Evolutionary conservation across 2,797 vertebrate genomes (phyloP).

Genomic region (Manis javanica): DNA sequence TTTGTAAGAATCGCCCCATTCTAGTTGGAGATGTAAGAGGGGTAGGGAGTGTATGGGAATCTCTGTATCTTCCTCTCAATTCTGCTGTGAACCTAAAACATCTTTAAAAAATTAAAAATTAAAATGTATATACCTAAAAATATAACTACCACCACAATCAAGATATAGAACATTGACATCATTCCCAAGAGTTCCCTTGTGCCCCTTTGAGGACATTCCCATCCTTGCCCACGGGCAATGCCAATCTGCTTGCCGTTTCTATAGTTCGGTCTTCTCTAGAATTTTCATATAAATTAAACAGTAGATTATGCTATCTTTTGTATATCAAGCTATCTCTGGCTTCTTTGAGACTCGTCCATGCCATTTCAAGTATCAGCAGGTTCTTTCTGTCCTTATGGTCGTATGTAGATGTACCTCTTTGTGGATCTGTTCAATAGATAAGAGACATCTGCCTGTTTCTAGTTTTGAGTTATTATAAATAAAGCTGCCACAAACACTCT

Average conservation of each 20-base stretch:
- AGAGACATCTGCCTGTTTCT: no score
- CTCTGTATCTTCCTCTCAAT: not conserved
- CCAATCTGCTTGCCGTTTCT: not conserved
- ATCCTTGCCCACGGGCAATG: not conserved
- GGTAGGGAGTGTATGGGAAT: not conserved
- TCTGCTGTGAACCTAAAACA: not conserved
- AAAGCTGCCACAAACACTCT: not conserved
- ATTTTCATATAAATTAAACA: not conserved
- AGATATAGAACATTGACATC: not conserved
- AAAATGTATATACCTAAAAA: not conserved
- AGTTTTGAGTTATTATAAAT: not conserved
- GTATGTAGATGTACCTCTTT: not conserved
- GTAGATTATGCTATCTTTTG: not conserved
- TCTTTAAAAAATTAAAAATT: not conserved
- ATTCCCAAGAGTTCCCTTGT: fast-evolving
- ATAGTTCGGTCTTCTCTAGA: not conserved
- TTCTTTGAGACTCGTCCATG: not conserved
- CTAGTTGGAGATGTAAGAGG: not conserved
- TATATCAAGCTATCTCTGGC: not conserved
- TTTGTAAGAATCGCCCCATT: no score
- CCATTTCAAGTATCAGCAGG: not conserved
- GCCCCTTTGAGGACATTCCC: not conserved
- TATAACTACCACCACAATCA: not conserved
- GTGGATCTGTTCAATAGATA: not conserved
- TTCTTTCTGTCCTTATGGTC: not conserved